A percentile compares a stretch with the other conserved stretches of the same genome.
Conservation (phyloP, 92 coral and sea anemone species). For the Paragorgia papillata region DNA sequence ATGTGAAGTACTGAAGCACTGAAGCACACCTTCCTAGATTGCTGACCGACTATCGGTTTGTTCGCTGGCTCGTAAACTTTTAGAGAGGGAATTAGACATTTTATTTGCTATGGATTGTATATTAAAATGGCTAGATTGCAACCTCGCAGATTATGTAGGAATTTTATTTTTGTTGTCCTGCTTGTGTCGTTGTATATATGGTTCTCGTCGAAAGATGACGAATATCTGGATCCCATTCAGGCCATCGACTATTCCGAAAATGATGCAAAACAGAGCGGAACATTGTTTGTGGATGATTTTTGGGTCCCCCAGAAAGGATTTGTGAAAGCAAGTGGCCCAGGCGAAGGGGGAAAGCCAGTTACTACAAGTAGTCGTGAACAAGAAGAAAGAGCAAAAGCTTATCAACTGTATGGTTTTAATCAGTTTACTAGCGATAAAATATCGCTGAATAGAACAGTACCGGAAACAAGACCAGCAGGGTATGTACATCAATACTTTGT, state of each 20-base stretch:
- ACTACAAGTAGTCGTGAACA: conserved; percentile 68
- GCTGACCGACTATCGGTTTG: no score
- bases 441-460: conserved; percentile 74
- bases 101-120: no score
- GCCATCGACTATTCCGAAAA: conserved; percentile 7
- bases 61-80: no score
- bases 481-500: conserved; percentile 51
- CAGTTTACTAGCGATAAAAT: conserved; percentile 91
- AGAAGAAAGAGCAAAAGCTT: conserved; percentile 67
- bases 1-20: no score
- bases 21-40: no score
- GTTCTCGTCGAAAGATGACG: not conserved
- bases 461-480: conserved; percentile 85
- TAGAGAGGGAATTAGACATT: no score
- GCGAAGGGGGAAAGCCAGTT: conserved; percentile 86
- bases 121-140: conserved; percentile 27
- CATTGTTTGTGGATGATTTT: conserved; percentile 69
- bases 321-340: conserved; percentile 64
- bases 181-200: conserved; percentile 13
- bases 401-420: conserved; percentile 87
- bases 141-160: conserved; percentile 4
- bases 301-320: conserved; percentile 83
- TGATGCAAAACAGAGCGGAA: not conserved
- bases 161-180: not conserved
- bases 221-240: no score